Base-by-base conservation (phyloP, 2,113 vertebrate species). In the Peromyscus maniculatus region DNA sequence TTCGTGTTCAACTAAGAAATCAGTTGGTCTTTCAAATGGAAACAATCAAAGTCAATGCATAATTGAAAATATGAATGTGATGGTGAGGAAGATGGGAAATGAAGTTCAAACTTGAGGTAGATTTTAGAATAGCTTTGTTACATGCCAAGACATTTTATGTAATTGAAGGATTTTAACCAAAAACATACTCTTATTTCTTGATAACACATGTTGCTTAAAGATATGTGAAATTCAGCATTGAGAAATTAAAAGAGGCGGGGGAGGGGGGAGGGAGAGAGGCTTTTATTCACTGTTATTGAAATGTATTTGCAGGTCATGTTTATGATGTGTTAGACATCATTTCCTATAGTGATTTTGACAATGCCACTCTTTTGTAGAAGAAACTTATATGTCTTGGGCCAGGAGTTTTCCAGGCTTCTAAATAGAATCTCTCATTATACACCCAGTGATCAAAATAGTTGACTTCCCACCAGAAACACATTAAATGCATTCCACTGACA, bases 1-100 rank as follows among this genome's bases (percentile, higher is more conserved):
- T 97, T 98, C 97, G 22, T 98, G 94, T 97, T 97, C 97, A 97
- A 97, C 93, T 64, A 97, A 86, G 97, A 97, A 97, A 97, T 98
- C 82, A 96, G 46, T 87, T 98, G 97, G 91, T 98, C 91, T 97
- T 98, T 98, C 90, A 96, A 92, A 87, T 96, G 75, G 71, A 78
- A 95, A 46, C 21, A 72, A 83, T 39, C 80, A 43, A 43, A 28
- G 55, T 64, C 13, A 64, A 10, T 46, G 78, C 82, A 36, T 89
- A 94, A 96, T 87, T 92, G 97, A 95, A 97, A 98, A 98, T 69
- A 87, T 82, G 95, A 98, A 89, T 46, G 0, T 91, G 93, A 72
- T 94, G 36, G 87, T 92, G 79, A 98, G 95, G 72, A 97, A 62
- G 91, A 39, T 77, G 0, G 59, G 62, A 82, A 15, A 71, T 79